phyloP scores from a whole-genome alignment of 23 tunicate species.

The Styela clava region DNA sequence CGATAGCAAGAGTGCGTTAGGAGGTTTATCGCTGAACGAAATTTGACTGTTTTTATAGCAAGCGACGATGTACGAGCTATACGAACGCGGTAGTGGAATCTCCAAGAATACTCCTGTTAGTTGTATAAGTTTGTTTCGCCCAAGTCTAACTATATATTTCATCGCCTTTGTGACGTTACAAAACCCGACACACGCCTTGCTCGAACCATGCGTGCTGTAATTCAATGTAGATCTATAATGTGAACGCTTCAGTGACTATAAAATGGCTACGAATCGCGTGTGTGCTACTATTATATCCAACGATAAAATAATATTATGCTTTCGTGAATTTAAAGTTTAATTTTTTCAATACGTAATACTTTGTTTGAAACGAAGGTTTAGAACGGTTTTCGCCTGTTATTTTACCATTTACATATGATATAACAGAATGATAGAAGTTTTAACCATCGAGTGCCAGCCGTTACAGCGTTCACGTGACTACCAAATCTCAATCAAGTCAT shows the following conservation, averaged over 20 bases:
- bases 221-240: background rate
- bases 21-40: background rate
- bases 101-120: too few relatives aligned
- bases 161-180: too few relatives aligned
- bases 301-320: background rate
- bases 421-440: too few relatives aligned
- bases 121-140: too few relatives aligned
- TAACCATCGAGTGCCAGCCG: background rate
- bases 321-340: background rate
- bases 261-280: background rate
- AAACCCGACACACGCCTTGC: background rate
- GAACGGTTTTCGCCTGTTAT: too few relatives aligned
- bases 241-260: background rate
- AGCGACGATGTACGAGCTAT: background rate
- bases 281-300: background rate
- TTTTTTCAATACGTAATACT: too few relatives aligned
- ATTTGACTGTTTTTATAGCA: background rate
- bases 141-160: too few relatives aligned
- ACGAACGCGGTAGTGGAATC: too few relatives aligned
- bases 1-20: background rate
- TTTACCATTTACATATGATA: too few relatives aligned
- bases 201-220: background rate
- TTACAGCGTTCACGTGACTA: background rate
- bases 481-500: background rate
- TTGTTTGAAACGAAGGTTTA: too few relatives aligned